Conservation (phyloP, 2,113 vertebrate genomes). For the Charina bottae region DNA sequence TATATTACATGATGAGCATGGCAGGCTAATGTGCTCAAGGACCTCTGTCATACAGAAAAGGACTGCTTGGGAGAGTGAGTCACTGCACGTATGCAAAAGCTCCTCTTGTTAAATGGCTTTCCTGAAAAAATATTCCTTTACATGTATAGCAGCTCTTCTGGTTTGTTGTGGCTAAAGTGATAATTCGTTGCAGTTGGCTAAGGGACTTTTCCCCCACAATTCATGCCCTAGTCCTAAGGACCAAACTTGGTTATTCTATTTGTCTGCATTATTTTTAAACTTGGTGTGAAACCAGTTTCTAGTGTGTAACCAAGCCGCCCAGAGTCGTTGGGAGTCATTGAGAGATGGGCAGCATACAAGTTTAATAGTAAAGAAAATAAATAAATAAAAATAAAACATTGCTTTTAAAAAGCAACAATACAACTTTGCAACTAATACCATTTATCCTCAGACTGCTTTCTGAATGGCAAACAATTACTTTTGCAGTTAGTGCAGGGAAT, state of each 20-base stretch:
- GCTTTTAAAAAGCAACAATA: not conserved
- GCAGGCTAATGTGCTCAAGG: not conserved
- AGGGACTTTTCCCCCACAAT: not conserved
- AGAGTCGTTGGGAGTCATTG: too few relatives aligned
- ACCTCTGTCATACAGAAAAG: not conserved
- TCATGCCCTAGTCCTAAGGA: not conserved
- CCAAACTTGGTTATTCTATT: not conserved
- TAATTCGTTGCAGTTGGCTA: not conserved
- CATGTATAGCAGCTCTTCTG: not conserved
- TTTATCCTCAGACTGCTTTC: not conserved
- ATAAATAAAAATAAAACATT: not conserved
- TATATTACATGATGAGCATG: not conserved
- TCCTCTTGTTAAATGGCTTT: not conserved
- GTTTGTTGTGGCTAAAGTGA: too few relatives aligned
- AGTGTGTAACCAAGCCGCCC: too few relatives aligned
- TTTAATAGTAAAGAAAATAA: not conserved
- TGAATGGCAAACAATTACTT: not conserved
- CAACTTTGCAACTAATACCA: not conserved
- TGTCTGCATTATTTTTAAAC: too few relatives aligned
- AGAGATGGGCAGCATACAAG: not conserved
- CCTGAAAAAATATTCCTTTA: not conserved
- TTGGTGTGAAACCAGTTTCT: too few relatives aligned
- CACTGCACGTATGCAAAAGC: not conserved
- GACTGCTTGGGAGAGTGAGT: not conserved
- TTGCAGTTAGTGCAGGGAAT: not conserved